phyloP scores from a whole-genome alignment of 2,888 invertebrate genomes.

The Cosmia pyralina region DNA sequence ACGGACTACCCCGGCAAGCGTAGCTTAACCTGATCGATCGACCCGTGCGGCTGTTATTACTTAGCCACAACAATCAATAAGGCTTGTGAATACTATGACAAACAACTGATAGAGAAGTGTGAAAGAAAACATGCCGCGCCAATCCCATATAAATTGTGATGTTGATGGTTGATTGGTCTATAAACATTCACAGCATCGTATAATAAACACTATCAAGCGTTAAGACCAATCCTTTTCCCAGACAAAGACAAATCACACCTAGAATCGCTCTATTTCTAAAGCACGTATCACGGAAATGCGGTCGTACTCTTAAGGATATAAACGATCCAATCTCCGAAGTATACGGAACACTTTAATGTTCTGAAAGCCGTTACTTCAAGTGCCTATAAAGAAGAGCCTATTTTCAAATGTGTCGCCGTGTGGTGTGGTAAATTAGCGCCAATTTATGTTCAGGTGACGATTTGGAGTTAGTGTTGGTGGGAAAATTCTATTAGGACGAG shows the following conservation, averaged over 20 bases:
- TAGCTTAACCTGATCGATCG: no score
- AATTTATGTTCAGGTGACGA: slow-evolving; percentile 27
- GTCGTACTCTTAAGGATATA: slow-evolving; percentile 59
- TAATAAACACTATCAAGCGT: background rate
- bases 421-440: slow-evolving; percentile 31
- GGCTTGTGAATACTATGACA: no score
- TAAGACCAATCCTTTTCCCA: slow-evolving; percentile 3
- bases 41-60: no score
- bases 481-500: slow-evolving; percentile 7
- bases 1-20: no score
- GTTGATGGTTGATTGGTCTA: background rate
- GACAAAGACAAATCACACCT: slow-evolving; percentile 44
- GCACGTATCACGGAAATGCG: slow-evolving; percentile 51
- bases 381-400: slow-evolving; percentile 52
- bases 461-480: slow-evolving; percentile 4
- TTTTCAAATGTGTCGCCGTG: slow-evolving; percentile 27
- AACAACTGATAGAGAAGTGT: no score
- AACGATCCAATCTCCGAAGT: slow-evolving; percentile 58
- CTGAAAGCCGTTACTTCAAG: slow-evolving; percentile 54
- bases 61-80: no score
- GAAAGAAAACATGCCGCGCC: no score
- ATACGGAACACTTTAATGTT: slow-evolving; percentile 59
- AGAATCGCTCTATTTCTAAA: slow-evolving; percentile 34
- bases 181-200: background rate
- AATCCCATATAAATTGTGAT: background rate